Evolutionary conservation across 2,888 invertebrate species (phyloP), one percentile per base, ranked within the genome.

Genomic region (Chrysomela aeneicollis): DNA sequence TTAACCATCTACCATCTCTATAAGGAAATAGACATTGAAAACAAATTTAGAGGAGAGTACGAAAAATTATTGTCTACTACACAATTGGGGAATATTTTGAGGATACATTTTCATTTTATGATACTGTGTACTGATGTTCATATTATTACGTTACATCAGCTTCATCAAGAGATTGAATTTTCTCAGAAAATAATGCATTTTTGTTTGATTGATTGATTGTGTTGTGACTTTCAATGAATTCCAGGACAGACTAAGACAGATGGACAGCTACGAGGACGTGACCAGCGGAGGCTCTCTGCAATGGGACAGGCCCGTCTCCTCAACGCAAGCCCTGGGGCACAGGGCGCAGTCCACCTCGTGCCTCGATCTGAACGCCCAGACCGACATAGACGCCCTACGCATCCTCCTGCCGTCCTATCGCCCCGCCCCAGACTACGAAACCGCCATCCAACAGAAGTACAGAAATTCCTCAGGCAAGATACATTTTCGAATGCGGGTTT

Each of bases 351-450:
- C 89, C 67, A 87, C 89, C 21, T 89, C 89, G 2, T 89, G 89
- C 72, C 83, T 89, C 0, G 89, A 90, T 79, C 82, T 89, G 64
- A 84, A 85, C 53, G 82, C 83, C 57, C 81, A 83, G 5, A 68
- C 74, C 15, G 86, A 86, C 63, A 80, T 85, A 30, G 86, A 88
- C 68, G 86, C 85, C 75, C 83, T 85, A 73, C 89, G 93, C 75
- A 90, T 92, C 15, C 85, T 94, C 69, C 81, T 94, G n/a, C 94
- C 94, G 0, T 90, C 91, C 0, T 94, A 94, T 81, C 87, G 97
- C 1, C 93, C 93, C 0, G 95, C 96, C 1, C 97, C 98, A 0
- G 97, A 97, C 83, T 98, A 98, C 82, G 96, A 97, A 79, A 94
- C 95, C 0, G 96, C 97, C 12, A 87, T 97, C 66, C 93, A 93